Evolutionary conservation across 2,113 vertebrate genomes (phyloP).

Genomic region (Cichladusa arquata): DNA sequence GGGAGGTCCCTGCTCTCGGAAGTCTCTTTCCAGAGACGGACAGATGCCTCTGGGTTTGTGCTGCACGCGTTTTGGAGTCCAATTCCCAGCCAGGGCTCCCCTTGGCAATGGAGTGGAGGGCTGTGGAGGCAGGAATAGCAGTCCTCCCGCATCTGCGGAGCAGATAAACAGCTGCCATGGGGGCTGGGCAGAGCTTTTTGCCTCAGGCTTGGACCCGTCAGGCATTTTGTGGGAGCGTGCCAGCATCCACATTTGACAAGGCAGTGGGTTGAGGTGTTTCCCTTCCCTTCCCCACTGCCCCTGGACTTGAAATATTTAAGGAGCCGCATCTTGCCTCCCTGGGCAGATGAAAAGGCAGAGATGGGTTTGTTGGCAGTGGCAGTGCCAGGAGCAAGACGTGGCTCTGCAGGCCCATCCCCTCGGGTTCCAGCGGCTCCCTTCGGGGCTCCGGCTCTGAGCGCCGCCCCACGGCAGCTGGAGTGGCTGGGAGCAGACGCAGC

Average conservation of each 20-base stretch:
- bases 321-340: fast-evolving
- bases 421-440: fast-evolving
- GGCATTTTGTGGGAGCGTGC: not conserved
- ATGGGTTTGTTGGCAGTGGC: not conserved
- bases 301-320: not conserved
- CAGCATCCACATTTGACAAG: not conserved
- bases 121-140: not conserved
- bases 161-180: slow-evolving; percentile 24
- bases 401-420: not conserved
- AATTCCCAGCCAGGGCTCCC: slow-evolving; percentile 29
- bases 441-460: fast-evolving
- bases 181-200: slow-evolving; percentile 10
- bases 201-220: slow-evolving; percentile 11
- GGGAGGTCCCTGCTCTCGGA: not conserved
- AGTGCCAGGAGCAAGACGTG: not conserved
- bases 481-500: not conserved
- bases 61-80: not conserved
- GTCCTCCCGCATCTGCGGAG: not conserved
- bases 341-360: not conserved
- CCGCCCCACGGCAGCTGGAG: fast-evolving
- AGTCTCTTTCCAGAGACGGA: not conserved
- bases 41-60: not conserved
- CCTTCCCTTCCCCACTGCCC: not conserved
- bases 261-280: not conserved
- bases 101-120: not conserved